Conservation (phyloP, 2,797 vertebrate genomes). For the Malurus splendens region DNA sequence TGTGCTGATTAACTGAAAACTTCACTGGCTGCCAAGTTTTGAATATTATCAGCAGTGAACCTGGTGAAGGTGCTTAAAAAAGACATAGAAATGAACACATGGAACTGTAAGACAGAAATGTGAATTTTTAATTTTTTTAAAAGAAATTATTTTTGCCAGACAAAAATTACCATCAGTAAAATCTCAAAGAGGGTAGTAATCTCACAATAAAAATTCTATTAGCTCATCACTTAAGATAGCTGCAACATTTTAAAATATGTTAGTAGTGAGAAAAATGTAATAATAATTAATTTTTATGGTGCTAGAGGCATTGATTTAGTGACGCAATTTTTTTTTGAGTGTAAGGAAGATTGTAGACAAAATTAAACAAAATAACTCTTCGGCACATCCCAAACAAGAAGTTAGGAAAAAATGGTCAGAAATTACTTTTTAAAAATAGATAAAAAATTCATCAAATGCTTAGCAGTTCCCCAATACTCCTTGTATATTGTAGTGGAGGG, state of each 20-base stretch:
- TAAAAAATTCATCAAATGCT: neutral
- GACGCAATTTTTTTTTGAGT: neutral
- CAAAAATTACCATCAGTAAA: neutral
- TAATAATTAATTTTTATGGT: neutral
- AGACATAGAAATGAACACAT: neutral
- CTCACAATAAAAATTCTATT: neutral
- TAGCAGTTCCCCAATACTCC: neutral
- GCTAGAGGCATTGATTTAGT: neutral
- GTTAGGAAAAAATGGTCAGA: neutral
- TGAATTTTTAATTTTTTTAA: neutral
- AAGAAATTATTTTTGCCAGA: neutral
- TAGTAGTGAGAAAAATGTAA: neutral
- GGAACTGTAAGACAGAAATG: neutral
- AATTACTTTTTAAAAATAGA: neutral
- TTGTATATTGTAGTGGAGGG: neutral
- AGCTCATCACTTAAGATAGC: neutral
- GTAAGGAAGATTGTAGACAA: neutral
- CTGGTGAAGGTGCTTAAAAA: neutral
- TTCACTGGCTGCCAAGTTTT: neutral
- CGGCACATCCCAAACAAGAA: neutral
- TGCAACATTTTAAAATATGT: neutral
- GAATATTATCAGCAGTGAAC: neutral
- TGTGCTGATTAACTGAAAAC: neutral
- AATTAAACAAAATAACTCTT: neutral
- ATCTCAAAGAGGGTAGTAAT: neutral